phyloP scores from a whole-genome alignment of 2,113 vertebrate species.

The Fulmarus glacialis region DNA sequence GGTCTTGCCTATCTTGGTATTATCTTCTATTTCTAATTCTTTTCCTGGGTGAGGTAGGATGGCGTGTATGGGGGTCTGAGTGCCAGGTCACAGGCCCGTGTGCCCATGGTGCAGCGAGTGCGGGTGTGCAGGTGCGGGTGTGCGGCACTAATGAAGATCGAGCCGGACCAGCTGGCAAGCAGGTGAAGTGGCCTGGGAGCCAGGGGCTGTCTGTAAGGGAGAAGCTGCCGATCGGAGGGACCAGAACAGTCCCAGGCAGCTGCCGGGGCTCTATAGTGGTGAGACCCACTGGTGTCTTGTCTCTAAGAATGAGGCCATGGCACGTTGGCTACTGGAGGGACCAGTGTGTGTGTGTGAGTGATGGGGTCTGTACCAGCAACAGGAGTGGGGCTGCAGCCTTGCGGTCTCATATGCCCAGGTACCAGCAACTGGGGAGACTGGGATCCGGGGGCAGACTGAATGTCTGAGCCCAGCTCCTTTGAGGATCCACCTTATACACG shows the following conservation, averaged over 20 bases:
- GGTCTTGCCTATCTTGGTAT: neutral
- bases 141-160: neutral
- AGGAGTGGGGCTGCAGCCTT: neutral
- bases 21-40: neutral
- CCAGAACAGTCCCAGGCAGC: neutral
- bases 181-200: neutral
- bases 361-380: neutral
- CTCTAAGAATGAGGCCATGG: neutral
- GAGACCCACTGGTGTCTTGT: neutral
- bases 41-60: neutral
- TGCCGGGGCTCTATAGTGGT: neutral
- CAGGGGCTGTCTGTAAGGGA: neutral
- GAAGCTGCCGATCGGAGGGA: neutral
- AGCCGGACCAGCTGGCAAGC: neutral
- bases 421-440: neutral
- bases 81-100: neutral
- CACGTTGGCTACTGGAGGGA: neutral
- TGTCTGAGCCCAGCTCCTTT: neutral
- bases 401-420: neutral
- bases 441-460: neutral
- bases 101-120: neutral
- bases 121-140: accelerated
- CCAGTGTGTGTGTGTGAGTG: neutral
- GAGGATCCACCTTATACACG: neutral
- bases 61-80: neutral